Conservation (phyloP, 2,797 vertebrate species). For the Hypotaenidia philippensis region DNA sequence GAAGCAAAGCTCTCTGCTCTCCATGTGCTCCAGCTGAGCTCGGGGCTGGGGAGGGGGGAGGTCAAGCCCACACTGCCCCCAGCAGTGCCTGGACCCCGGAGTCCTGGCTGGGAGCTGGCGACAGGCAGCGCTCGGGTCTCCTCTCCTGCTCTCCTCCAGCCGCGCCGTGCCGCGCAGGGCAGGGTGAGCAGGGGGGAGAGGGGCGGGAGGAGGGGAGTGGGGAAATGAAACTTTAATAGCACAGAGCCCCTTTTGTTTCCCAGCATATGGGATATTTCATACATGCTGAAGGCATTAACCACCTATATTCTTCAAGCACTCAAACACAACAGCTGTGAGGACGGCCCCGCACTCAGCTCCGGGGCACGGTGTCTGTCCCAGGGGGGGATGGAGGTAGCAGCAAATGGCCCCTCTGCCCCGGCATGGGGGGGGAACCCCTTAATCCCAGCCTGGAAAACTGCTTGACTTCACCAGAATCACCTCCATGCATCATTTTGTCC, state of each 20-base stretch:
- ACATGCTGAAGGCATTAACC: slow-evolving; percentile 89
- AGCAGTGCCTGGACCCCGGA: accelerated
- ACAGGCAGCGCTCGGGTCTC: background rate
- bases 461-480: background rate
- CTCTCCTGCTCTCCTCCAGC: slow-evolving; percentile 58
- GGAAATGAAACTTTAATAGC: slow-evolving; percentile 87
- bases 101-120: background rate
- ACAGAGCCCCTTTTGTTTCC: slow-evolving; percentile 88
- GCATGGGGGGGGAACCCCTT: accelerated
- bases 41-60: background rate
- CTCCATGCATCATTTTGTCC: background rate
- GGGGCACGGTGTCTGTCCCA: background rate
- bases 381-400: background rate
- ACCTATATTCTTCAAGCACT: slow-evolving; percentile 82
- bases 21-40: background rate
- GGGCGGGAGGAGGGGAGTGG: slow-evolving; percentile 81
- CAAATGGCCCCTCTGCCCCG: background rate
- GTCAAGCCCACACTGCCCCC: background rate
- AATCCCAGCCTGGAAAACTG: background rate
- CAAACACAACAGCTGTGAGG: slow-evolving; percentile 63
- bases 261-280: slow-evolving; percentile 89
- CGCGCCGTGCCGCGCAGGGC: slow-evolving; percentile 67
- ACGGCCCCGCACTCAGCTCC: background rate
- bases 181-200: slow-evolving; percentile 76
- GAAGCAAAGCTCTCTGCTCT: background rate